phyloP scores from a whole-genome alignment of 2,888 invertebrate genomes.

The Abrostola triplasia region DNA sequence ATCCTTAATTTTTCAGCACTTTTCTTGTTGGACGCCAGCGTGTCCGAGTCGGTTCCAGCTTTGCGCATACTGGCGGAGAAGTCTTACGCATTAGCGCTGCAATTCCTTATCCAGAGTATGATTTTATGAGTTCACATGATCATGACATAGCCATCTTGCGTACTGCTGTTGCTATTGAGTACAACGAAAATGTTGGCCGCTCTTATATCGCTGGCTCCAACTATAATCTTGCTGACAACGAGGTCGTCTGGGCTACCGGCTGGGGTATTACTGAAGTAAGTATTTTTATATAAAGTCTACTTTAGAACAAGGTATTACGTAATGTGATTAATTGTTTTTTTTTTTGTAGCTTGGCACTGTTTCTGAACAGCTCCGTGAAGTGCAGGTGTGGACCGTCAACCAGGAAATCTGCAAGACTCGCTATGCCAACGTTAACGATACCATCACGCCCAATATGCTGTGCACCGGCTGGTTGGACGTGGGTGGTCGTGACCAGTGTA shows the following conservation, averaged over 20 bases:
- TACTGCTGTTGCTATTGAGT: not conserved
- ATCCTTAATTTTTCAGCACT: not conserved
- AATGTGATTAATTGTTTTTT: not conserved
- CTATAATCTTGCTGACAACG: not conserved
- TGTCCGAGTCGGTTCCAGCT: not conserved
- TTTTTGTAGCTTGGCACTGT: not conserved
- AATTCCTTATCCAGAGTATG: not conserved
- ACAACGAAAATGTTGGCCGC: not conserved
- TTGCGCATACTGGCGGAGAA: not conserved
- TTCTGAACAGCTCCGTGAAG: not conserved
- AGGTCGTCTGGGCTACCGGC: not conserved
- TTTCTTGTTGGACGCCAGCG: not conserved
- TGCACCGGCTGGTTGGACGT: not conserved
- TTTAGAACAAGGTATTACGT: not conserved
- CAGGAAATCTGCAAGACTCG: not conserved
- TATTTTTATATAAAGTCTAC: not conserved
- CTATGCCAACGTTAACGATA: not conserved
- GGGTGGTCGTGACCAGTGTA: not conserved
- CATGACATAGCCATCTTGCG: not conserved
- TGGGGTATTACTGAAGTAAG: not conserved
- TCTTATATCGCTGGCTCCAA: not conserved
- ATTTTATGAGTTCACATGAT: not conserved
- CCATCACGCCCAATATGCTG: not conserved
- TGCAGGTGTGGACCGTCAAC: not conserved
- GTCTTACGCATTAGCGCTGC: not conserved